Base-by-base conservation (phyloP, 2,113 vertebrate species). In the Tylochromis polylepis region DNA sequence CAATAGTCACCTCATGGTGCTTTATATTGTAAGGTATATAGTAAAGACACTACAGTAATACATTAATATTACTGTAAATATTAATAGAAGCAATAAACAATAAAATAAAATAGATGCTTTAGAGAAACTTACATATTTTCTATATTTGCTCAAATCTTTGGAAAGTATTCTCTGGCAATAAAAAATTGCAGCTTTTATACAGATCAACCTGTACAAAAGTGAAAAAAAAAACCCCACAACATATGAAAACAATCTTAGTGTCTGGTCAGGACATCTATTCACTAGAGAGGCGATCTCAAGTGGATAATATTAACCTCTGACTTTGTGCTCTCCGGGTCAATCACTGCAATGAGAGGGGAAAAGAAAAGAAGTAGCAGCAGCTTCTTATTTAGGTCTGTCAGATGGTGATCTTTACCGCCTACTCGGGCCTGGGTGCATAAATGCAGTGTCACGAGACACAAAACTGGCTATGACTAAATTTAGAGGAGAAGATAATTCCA, bases 151-250 rank as follows among this genome's bases (percentile, higher is more conserved):
- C 70, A 77, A 77, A 51, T 46, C 15, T 49, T 77, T 51, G 18
- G 24, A 77, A 31, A 31, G 8, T 20, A 53, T 51, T 20, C 3
- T 51, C 24, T 75, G 24, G 16, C 6, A 75, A 75, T 29, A 49
- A 72, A 16, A 7, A 4, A 24, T 9, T 20, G 15, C 41, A 38
- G 60, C 67, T 49, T 75, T 75, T 75, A 29, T 75, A 49, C 43
- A 75, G 5, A 75, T 29, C 15, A 20, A 27, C 9, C 41, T 29
- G 41, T 75, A 9, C 24, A 75, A 75, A 75, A 43, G 43, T 49
- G 4, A 15, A 51, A 51, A 51, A 77, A 55, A n/a, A 18, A 75
- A 51, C 0, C 0, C 3, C 16, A 53, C 20, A 82, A 55, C 0
- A 22, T 36, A 24, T 70, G 81, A 67, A 82, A 82, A 82, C 41